phyloP scores from a whole-genome alignment of 2,888 invertebrate genomes.

The Hirudinaria manillensis region DNA sequence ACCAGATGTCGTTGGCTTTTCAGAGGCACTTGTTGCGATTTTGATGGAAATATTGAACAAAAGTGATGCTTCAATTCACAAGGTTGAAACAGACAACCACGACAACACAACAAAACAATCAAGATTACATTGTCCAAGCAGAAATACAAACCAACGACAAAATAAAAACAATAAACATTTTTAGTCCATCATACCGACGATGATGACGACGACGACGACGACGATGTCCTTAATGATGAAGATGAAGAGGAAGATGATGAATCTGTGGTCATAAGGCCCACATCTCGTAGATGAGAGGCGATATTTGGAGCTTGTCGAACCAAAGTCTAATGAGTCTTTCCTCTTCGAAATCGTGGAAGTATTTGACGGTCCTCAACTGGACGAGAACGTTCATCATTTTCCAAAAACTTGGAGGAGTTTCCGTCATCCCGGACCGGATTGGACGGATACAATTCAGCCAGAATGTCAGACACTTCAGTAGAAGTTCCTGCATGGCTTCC shows the following conservation, averaged over 20 bases:
- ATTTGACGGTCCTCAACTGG: slow-evolving; percentile 9
- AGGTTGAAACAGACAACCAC: too few species aligned
- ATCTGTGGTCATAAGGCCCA: slow-evolving; percentile 24
- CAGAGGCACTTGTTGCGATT: too few species aligned
- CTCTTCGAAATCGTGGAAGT: slow-evolving; percentile 9
- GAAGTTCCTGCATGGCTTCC: slow-evolving; percentile 28
- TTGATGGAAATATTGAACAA: too few species aligned
- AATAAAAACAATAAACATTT: too few species aligned
- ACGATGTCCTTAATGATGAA: not conserved
- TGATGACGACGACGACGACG: not conserved
- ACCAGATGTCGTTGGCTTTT: too few species aligned
- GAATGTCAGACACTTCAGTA: slow-evolving; percentile 30
- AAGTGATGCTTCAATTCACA: too few species aligned
- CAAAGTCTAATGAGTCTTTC: slow-evolving; percentile 24
- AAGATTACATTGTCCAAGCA: too few species aligned
- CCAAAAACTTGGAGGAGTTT: not conserved
- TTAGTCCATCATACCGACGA: too few species aligned
- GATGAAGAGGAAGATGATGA: slow-evolving; percentile 16
- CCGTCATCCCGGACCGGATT: not conserved
- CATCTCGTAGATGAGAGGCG: slow-evolving; percentile 38
- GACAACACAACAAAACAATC: too few species aligned
- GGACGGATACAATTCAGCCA: slow-evolving; percentile 30
- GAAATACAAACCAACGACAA: too few species aligned
- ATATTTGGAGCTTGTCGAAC: slow-evolving; percentile 35
- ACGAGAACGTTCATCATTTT: slow-evolving; percentile 23